Percentiles rank a stretch among this genome's conserved stretches.
Evolutionary conservation across 2,113 vertebrate genomes (phyloP).

Genomic region (Labrus mixtus): DNA sequence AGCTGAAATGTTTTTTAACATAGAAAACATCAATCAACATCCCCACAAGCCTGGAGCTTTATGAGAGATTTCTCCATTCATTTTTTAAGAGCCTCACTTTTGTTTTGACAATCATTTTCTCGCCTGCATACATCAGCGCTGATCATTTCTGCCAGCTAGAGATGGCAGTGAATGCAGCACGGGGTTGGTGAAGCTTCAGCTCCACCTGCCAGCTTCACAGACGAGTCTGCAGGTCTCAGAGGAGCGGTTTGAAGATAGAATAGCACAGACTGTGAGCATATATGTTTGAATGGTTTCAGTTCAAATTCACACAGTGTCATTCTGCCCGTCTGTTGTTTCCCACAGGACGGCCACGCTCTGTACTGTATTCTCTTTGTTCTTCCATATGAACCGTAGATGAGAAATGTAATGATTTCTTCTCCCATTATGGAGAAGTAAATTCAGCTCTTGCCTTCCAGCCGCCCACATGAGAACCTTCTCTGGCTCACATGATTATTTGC

Average conservation of each 20-base stretch:
- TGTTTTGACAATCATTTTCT: constrained; percentile 12
- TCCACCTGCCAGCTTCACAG: constrained; percentile 63
- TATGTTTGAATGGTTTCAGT: constrained; percentile 46
- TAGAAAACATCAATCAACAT: constrained; percentile 12
- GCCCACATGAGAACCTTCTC: constrained; percentile 29
- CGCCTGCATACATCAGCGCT: constrained; percentile 1
- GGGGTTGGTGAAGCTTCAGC: constrained; percentile 26
- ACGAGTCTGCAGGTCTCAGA: constrained; percentile 36
- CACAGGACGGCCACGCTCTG: constrained; percentile 34
- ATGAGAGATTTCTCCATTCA: background rate
- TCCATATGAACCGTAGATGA: constrained; percentile 11
- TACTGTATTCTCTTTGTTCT: constrained; percentile 53
- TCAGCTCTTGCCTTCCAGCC: background rate
- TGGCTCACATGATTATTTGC: constrained; percentile 46
- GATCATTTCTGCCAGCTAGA: constrained; percentile 6
- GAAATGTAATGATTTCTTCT: constrained; percentile 24
- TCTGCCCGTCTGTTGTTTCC: constrained; percentile 46
- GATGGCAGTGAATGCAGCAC: constrained; percentile 17
- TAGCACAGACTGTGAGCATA: constrained; percentile 46
- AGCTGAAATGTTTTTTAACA: constrained; percentile 25
- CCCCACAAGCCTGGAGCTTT: background rate
- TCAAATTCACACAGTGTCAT: constrained; percentile 60
- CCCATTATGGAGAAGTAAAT: constrained; percentile 19
- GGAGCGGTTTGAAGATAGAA: constrained; percentile 47
- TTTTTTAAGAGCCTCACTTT: background rate